Base-by-base conservation (phyloP, 1,140 invertebrate species). In the Neodiprion fabricii region DNA sequence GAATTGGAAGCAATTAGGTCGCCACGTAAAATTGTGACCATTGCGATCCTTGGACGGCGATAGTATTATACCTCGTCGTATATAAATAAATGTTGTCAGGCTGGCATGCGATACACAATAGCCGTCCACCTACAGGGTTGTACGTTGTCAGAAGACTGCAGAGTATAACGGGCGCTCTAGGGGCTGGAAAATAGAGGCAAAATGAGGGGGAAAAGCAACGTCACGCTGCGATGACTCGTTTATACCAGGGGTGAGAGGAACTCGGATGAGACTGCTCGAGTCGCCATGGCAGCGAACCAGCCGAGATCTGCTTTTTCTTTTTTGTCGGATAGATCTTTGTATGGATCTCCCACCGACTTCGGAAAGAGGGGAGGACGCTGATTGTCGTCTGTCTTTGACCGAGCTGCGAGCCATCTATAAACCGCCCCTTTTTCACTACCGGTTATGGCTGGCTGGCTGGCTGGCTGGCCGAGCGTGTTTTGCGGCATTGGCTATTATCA, bases 371-470 rank as follows among this genome's bases (percentile, higher is more conserved):
- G 53, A 9, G 53, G 53, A 14, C n/a, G 53, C n/a, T 61, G 53
- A 61, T 61, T 61, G 53, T 61, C 53, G n/a, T 61, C 53, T 61
- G 53, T 61, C 53, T 61, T 61, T 61, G 53, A 61, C 53, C 53
- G 53, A 61, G 53, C 28, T 40, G 28, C 53, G 53, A 61, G 53
- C 11, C 5, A 61, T 61, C 11, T 61, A 5, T 61, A 61, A 61
- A 12, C 11, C n/a, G 11, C 53, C 53, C 7, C 53, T 61, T 17
- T 61, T 61, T 61, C 53, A 61, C 53, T 1, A 17, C 11, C n/a
- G 53, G 53, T 61, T 61, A 61, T 61, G n/a, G 53, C 53, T 12
- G 53, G 53, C 11, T 61, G n/a, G n/a, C 28, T 40, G 28, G 28
- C 2, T 40, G 17, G 17, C 17, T 21, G 17, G 17, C 50, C 50